A percentile compares a stretch with the other conserved stretches of the same genome.
Evolutionary conservation across 2,113 vertebrate genomes (phyloP).

Genomic region (Oryctolagus cuniculus): mOryCun1.1 NC_091443.1:43946501-43947000

Average conservation of each 20-base stretch:
- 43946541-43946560: constrained; percentile 29
- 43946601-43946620: neutral
- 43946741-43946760: neutral
- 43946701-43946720: constrained; percentile 49
- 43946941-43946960: too few species aligned
- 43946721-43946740: neutral
- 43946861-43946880: too few species aligned
- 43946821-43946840: too few species aligned
- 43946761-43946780: too few species aligned
- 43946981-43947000: too few species aligned
- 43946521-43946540: neutral
- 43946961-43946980: too few species aligned
- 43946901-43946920: too few species aligned
- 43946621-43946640: neutral
- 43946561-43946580: constrained; percentile 3
- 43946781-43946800: too few species aligned
- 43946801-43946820: too few species aligned
- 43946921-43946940: too few species aligned
- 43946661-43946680: constrained; percentile 42
- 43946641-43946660: constrained; percentile 38
- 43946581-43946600: constrained; percentile 8
- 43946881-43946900: too few species aligned
- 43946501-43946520: neutral
- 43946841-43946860: too few species aligned
- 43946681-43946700: constrained; percentile 43